Conservation (phyloP, 2,888 invertebrate genomes). For the Limnephilus marmoratus region DNA sequence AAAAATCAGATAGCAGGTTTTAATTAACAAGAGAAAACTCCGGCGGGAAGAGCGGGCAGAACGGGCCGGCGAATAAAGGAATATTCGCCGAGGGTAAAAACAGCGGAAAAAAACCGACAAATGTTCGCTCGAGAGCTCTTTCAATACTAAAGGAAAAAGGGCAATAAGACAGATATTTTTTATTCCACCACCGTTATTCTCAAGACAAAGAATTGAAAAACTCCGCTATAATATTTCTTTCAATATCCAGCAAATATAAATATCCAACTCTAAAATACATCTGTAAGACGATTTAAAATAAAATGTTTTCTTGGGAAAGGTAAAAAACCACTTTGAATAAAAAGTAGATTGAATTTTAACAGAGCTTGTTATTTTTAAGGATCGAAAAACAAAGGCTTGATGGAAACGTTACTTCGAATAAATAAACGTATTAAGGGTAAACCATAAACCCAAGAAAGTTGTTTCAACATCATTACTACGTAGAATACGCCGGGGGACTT, state of each 20-base stretch:
- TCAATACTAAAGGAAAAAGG: conserved; percentile 48
- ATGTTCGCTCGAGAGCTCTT: conserved; percentile 50
- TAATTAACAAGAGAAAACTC: conserved; percentile 60
- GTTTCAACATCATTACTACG: not conserved
- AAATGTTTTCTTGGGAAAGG: not conserved
- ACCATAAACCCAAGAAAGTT: not conserved
- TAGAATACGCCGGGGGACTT: not conserved
- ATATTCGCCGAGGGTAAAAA: conserved; percentile 55
- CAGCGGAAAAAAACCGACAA: conserved; percentile 49
- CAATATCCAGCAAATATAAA: conserved; percentile 6
- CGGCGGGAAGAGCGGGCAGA: conserved; percentile 4
- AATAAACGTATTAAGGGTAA: not conserved
- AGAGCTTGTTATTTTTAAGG: not conserved
- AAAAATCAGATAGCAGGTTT: conserved; percentile 59
- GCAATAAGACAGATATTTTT: conserved; percentile 46
- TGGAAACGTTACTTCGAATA: not conserved
- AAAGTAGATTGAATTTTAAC: not conserved
- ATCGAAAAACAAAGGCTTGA: not conserved
- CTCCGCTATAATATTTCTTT: conserved; percentile 18
- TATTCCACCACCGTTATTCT: conserved; percentile 35
- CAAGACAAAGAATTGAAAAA: conserved; percentile 11
- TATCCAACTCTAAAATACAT: not conserved
- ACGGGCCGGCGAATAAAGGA: conserved; percentile 52
- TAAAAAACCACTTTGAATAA: not conserved
- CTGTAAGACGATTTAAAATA: not conserved